phyloP scores from a whole-genome alignment of 2,113 vertebrate genomes.

The Vireo altiloquus region DNA sequence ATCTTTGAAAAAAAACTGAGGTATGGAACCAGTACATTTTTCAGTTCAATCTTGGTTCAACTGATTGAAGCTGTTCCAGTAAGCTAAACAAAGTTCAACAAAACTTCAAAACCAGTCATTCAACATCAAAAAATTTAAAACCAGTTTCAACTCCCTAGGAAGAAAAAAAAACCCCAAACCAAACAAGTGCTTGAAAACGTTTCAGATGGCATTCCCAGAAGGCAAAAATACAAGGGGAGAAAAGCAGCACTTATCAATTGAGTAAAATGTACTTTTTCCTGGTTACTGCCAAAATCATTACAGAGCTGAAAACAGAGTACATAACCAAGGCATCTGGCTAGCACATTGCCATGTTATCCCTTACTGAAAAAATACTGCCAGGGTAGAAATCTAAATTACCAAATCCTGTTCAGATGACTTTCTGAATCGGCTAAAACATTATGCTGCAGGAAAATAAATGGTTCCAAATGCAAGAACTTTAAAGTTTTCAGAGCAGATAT shows the following conservation, averaged over 20 bases:
- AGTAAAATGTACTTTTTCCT: background rate
- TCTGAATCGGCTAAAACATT: background rate
- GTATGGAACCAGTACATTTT: background rate
- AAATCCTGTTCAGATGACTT: background rate
- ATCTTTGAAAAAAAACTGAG: background rate
- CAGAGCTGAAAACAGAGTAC: background rate
- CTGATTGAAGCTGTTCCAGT: background rate
- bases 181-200: background rate
- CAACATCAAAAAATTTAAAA: background rate
- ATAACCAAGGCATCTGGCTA: background rate
- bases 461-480: background rate
- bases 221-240: background rate
- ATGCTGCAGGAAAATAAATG: background rate
- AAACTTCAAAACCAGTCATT: background rate
- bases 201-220: slow-evolving; percentile 1
- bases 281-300: background rate
- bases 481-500: background rate
- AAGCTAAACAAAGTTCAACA: background rate
- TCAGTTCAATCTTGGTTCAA: background rate
- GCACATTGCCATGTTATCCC: background rate
- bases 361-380: background rate
- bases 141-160: background rate
- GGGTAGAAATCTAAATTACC: background rate
- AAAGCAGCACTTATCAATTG: background rate
- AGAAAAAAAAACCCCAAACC: background rate